Evolutionary conservation across 2,888 invertebrate genomes (phyloP).

Genomic region (Macrosoma leucophasiata): DNA sequence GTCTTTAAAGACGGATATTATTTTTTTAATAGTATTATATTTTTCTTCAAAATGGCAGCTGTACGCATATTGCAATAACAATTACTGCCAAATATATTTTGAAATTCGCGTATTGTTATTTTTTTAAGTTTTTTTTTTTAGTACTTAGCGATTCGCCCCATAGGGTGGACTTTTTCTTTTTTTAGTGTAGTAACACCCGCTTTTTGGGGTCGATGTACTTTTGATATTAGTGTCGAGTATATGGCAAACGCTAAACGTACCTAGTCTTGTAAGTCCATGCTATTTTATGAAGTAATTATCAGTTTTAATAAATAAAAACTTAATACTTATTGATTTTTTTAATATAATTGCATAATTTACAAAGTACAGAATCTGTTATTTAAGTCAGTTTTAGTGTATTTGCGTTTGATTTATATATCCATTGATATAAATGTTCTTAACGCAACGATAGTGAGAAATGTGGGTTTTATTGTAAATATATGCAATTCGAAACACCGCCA

Average conservation of each 20-base stretch:
- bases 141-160: conserved; percentile 34
- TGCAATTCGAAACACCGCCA: background rate
- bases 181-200: conserved; percentile 27
- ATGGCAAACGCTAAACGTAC: conserved; percentile 26
- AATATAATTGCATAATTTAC: conserved; percentile 2
- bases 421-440: conserved; percentile 56
- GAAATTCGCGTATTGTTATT: conserved; percentile 33
- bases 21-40: conserved; percentile 39
- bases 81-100: conserved; percentile 37
- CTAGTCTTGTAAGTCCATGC: conserved; percentile 30
- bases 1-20: conserved; percentile 27
- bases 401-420: conserved; percentile 66
- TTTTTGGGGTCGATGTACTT: conserved; percentile 34
- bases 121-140: conserved; percentile 30
- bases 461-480: conserved; percentile 17
- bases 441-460: conserved; percentile 31
- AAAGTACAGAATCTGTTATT: conserved; percentile 11
- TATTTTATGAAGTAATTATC: conserved; percentile 32
- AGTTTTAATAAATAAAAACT: conserved; percentile 14
- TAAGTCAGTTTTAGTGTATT: conserved; percentile 12
- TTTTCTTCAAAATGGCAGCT: conserved; percentile 37
- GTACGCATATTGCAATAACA: conserved; percentile 22
- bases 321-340: conserved; percentile 6
- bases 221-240: conserved; percentile 34
- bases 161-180: conserved; percentile 24